Base-by-base conservation (phyloP, 2,888 invertebrate species). In the Anthophora plumipes region DNA sequence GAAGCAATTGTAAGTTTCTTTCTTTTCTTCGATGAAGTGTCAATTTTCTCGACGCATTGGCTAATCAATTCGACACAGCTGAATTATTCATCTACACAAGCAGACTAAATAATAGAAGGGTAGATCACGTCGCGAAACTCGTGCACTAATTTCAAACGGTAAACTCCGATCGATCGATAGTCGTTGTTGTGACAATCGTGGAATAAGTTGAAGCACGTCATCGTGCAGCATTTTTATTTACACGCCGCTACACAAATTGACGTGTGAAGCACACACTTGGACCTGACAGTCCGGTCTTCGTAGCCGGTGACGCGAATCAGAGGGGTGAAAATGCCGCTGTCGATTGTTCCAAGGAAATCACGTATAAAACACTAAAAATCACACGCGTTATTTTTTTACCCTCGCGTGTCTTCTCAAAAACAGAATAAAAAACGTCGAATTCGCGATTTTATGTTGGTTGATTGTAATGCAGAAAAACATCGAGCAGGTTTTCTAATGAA, bases 231-330 rank as follows among this genome's bases (percentile, higher is more conserved):
- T 70, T 72, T 83, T 70, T 87, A 83, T 86, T 86, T 87, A 82
- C 78, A 76, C 78, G 43, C 50, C 50, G 59, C 66, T 66, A 68
- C 72, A 69, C 80, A 77, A 85, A 92, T 92, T 92, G 92, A 92
- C 92, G 88, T 92, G 92, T 88, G 91, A 93, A 93, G 88, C 84
- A 84, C 72, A 82, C 91, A 90, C 88, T 89, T 91, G 91, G 84
- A 83, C 59, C 77, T 89, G 90, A 90, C 89, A 90, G 84, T 74
- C 83, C 41, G 54, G 74, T 71, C 64, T 76, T 66, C 59, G 68
- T 37, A 57, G 57, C 39, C 48, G 55, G 48, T 66, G 72, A 78
- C 72, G 39, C 22, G 48, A 72, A 73, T 37, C n/a, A 50, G 43
- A n/a, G 78, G 72, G 60, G 64, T 52, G 64, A 55, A 68, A 63